Evolutionary conservation across 2,888 invertebrate species (phyloP).

Genomic region (Pseudococcus longispinus): DNA sequence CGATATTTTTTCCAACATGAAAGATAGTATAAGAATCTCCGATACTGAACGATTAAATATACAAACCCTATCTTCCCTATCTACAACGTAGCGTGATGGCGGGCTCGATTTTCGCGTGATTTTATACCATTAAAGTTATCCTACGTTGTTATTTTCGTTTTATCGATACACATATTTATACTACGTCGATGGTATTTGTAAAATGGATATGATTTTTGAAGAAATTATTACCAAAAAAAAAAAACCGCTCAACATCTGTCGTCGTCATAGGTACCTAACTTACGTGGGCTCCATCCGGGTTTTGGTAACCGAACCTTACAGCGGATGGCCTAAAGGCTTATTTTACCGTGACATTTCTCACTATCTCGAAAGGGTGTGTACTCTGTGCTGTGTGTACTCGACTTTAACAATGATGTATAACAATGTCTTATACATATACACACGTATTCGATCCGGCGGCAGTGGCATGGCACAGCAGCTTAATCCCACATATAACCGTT

Average conservation of each 20-base stretch:
- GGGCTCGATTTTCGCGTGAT: neutral
- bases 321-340: conserved; percentile 13
- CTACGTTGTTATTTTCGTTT: neutral
- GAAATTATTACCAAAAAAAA: neutral
- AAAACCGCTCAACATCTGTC: conserved; percentile 30
- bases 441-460: neutral
- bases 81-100: neutral
- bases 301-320: neutral
- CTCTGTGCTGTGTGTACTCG: neutral
- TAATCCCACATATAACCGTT: conserved; percentile 15
- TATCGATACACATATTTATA: neutral
- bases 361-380: conserved; percentile 39
- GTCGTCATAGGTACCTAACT: no score
- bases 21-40: neutral
- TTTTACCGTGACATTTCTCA: conserved; percentile 25
- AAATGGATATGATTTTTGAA: neutral
- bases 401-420: conserved; percentile 15
- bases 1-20: neutral
- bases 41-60: neutral
- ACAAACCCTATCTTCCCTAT: no score
- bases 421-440: neutral
- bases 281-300: conserved; percentile 36
- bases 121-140: neutral
- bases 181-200: neutral
- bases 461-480: neutral